These are phyloP conservation scores for Chaunax sp. DNA, from an alignment of 2,797 vertebrate species.

Conservation along the genomic window DNA sequence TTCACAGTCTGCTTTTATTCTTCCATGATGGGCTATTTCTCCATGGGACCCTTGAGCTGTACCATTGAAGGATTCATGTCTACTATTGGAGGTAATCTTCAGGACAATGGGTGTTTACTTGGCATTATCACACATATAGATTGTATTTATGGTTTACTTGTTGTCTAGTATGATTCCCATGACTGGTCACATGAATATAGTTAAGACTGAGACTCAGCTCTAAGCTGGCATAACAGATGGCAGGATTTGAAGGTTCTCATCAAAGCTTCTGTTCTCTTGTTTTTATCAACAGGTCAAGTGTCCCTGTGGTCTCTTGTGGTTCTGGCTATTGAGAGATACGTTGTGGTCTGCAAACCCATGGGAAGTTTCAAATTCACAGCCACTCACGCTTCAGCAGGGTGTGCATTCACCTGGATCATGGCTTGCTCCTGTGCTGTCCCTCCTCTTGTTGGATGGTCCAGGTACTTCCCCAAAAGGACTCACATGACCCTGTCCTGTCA, in stretches of 20 bases:
- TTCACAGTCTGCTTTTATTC: constrained; percentile 77
- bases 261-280: background rate
- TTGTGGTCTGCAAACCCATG: constrained; percentile 88
- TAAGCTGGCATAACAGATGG: background rate
- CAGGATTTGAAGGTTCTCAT: background rate
- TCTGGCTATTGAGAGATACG: constrained; percentile 79
- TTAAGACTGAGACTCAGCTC: background rate
- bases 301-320: constrained; percentile 79
- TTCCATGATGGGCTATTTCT: constrained; percentile 84
- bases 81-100: constrained; percentile 78
- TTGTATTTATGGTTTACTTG: too few species aligned
- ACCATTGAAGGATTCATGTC: constrained; percentile 83
- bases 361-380: constrained; percentile 86
- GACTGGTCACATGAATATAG: background rate
- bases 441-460: constrained; percentile 86
- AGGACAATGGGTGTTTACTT: background rate
- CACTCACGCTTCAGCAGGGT: constrained; percentile 71
- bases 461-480: constrained; percentile 3
- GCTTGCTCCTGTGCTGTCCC: constrained; percentile 77
- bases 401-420: constrained; percentile 84
- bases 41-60: constrained; percentile 59
- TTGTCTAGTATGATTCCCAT: background rate
- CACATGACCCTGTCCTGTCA: constrained; percentile 3
- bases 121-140: background rate
- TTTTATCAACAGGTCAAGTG: constrained; percentile 65